A percentile compares a stretch with the other conserved stretches of the same genome.
Evolutionary conservation across 2,113 vertebrate species (phyloP).

Genomic region (Sebastes schlegelii): DNA sequence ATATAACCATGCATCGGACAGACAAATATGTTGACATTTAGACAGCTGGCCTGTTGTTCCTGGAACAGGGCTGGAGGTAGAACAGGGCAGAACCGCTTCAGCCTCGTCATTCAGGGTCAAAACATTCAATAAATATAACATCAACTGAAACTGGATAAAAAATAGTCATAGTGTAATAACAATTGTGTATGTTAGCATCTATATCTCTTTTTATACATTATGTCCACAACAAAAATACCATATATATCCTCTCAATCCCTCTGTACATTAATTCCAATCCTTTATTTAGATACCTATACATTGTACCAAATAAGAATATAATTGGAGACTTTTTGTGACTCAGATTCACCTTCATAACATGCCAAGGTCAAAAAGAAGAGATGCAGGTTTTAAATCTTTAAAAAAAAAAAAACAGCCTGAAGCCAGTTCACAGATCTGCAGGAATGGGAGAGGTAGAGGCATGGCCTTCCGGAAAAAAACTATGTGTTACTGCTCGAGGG

Average conservation of each 20-base stretch:
- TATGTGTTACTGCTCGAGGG: background rate
- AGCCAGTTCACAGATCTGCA: slow-evolving; percentile 52
- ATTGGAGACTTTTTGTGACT: slow-evolving; percentile 16
- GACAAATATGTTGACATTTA: slow-evolving; percentile 70
- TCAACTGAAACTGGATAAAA: slow-evolving; percentile 70
- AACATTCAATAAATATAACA: slow-evolving; percentile 70
- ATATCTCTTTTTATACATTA: slow-evolving; percentile 56
- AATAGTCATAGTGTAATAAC: slow-evolving; percentile 56
- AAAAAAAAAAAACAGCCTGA: slow-evolving; percentile 46
- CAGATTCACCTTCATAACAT: slow-evolving; percentile 30
- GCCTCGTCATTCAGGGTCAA: slow-evolving; percentile 63
- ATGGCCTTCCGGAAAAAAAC: slow-evolving; percentile 34
- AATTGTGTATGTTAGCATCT: slow-evolving; percentile 35
- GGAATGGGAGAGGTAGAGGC: slow-evolving; percentile 56
- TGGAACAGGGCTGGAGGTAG: slow-evolving; percentile 78
- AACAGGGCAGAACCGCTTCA: slow-evolving; percentile 75
- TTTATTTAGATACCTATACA: slow-evolving; percentile 9
- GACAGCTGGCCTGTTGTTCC: slow-evolving; percentile 70
- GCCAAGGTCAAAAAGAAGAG: slow-evolving; percentile 29
- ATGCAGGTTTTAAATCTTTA: slow-evolving; percentile 27
- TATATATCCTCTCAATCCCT: slow-evolving; percentile 15
- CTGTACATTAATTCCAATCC: slow-evolving; percentile 24
- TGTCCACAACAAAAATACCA: slow-evolving; percentile 63
- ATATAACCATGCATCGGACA: slow-evolving; percentile 83
- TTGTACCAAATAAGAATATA: slow-evolving; percentile 1